Evolutionary conservation across 1,140 invertebrate species (phyloP).

Genomic region (Myzus persicae): DNA sequence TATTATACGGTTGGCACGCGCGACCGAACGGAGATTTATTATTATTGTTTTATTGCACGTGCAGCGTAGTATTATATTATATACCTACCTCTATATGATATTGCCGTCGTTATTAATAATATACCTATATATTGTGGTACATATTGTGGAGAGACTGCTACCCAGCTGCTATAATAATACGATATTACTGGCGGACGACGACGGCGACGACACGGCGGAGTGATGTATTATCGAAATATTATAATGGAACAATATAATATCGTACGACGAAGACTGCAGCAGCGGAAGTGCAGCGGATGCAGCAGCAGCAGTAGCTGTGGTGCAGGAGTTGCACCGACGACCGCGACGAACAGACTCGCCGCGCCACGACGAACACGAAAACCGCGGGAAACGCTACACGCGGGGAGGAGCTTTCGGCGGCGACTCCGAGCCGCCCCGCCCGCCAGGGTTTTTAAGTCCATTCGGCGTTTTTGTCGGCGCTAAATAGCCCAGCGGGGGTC

Average conservation of each 20-base stretch:
- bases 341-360: background rate
- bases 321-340: background rate
- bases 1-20: background rate
- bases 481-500: background rate
- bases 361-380: background rate
- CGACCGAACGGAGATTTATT: background rate
- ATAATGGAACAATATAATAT: too few relatives aligned
- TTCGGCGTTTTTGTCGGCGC: background rate
- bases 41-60: background rate
- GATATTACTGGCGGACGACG: too few relatives aligned
- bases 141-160: too few relatives aligned
- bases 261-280: too few relatives aligned
- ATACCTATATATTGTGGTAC: too few relatives aligned
- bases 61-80: too few relatives aligned
- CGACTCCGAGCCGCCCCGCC: background rate
- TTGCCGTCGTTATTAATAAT: too few relatives aligned
- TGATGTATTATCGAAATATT: too few relatives aligned
- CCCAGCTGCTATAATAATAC: too few relatives aligned
- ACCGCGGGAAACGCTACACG: slow-evolving; percentile 29
- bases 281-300: background rate
- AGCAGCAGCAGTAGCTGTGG: background rate
- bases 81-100: too few relatives aligned
- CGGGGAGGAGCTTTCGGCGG: slow-evolving; percentile 20
- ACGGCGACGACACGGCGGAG: too few relatives aligned
- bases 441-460: background rate